Evolutionary conservation across 2,113 vertebrate genomes (phyloP), one percentile per base, ranked within the genome.

Genomic region (Trinectes maculatus): DNA sequence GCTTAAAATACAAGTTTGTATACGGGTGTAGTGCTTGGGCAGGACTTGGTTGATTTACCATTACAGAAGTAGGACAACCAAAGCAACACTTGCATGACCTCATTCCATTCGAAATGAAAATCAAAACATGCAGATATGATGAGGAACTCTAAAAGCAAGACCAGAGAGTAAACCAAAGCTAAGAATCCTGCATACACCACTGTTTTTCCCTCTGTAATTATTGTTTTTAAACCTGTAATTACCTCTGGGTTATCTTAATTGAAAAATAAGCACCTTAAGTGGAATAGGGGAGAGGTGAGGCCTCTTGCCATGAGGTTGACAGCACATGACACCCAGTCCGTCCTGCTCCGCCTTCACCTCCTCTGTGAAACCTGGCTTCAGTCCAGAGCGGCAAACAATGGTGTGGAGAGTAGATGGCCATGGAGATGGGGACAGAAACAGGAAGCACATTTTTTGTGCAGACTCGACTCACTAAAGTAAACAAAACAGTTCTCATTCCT

Each of bases 401-500:
- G 77, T 5, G 4, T 1, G 1, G 12, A 66, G 43, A 63, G 54
- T 60, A 66, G 81, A 82, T 66, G 68, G 64, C 57, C 66, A 43
- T 22, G 55, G 54, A 69, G 87, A 87, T 87, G 78, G 79, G 67
- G 22, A 66, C 44, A 25, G 58, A 76, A 88, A 83, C 62, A 79
- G 83, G 78, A 86, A 85, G 71, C 74, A 18, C 37, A 15, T 22
- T 46, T 44, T 57, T 57, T 66, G 66, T 53, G 66, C 42, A 46
- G 54, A 58, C 64, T 51, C 39, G 22, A 56, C 56, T 52, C 8
- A 8, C 46, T 66, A 40, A 62, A 63, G 54, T 72, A 31, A 67
- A 66, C 47, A 66, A 7, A 5, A 21, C 34, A 2, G 25, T 75
- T 71, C 55, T 59, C 3, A 34, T 33, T 55, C 3, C 12, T 40